Base-by-base conservation (phyloP, 2,113 vertebrate species). In the Sebastes fasciatus region DNA sequence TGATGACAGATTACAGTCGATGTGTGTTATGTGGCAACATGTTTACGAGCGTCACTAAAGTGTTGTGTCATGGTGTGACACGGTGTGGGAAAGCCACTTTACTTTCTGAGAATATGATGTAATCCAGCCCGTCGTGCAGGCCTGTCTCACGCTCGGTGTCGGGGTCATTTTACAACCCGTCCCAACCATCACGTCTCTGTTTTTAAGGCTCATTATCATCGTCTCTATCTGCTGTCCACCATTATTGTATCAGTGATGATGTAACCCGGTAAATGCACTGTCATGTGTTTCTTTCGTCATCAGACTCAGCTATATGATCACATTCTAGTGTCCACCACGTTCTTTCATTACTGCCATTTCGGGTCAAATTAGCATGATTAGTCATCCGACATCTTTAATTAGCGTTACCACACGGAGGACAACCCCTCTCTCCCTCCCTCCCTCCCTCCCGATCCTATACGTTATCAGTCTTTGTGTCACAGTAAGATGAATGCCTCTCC, bases 401-500 rank as follows among this genome's bases (percentile, higher is more conserved):
- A 75, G 63, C 62, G n/a, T 79, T 34, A 17, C 62, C 75, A 75
- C 66, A 21, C 51, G 1, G 42, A 51, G 69, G 58, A 71, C 57
- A 48, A n/a, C 62, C 46, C 7, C 13, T n/a, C 26, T 43, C 6
- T 23, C n/a, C 19, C 26, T 23, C 40, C 40, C 8, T 23, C 26
- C 26, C 26, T 23, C 40, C 48, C 8, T 23, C n/a, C 19, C 26
- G 21, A 61, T 55, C 14, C 17, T 2, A 54, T 65, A 68, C 60
- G 49, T 91, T 93, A 94, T 92, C 92, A 85, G 85, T 87, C 69
- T 67, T 74, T 46, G 73, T 86, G 90, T 90, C 92, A 84, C 82
- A 90, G 81, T 72, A 91, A 94, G 89, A 94, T 88, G 89, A 93
- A 94, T 94, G 91, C 60, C 77, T 90, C 61, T 80, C 51, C 65